A percentile compares a stretch with the other conserved stretches of the same genome.
Conservation (phyloP, 2,888 invertebrate species). For the Oconnorella tubifera region DNA sequence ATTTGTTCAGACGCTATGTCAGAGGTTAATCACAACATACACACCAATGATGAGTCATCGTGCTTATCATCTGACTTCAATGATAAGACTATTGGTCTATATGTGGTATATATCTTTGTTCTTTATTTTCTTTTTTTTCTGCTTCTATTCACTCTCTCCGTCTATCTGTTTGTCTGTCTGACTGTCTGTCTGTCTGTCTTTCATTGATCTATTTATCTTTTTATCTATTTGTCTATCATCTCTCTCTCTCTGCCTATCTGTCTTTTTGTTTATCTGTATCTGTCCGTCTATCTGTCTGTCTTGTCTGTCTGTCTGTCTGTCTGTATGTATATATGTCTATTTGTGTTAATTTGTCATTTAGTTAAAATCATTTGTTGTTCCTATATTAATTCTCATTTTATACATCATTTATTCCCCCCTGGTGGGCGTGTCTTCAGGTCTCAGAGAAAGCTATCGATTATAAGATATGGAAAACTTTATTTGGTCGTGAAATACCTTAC, state of each 20-base stretch:
- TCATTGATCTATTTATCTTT: neutral
- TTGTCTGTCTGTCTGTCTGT: no score
- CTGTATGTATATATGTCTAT: neutral
- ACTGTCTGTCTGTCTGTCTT: slow-evolving; percentile 5
- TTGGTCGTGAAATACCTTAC: slow-evolving; percentile 32
- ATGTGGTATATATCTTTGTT: slow-evolving; percentile 29
- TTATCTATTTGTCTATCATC: no score
- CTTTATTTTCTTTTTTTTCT: no score
- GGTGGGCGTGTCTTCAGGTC: slow-evolving; percentile 27
- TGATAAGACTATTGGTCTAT: slow-evolving; percentile 33
- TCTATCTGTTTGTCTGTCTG: slow-evolving; percentile 12
- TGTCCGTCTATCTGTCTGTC: no score
- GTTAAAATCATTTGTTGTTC: neutral
- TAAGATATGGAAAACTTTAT: slow-evolving; percentile 35
- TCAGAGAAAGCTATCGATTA: slow-evolving; percentile 35
- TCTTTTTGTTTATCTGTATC: no score
- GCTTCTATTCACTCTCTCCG: slow-evolving; percentile 6
- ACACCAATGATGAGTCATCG: neutral
- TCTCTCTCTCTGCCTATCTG: no score
- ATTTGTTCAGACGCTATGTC: no score
- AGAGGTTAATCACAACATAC: slow-evolving; percentile 13
- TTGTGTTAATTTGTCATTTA: neutral
- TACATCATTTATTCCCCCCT: neutral
- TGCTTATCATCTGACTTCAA: slow-evolving; percentile 4
- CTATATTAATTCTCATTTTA: neutral